Evolutionary conservation across 2,797 vertebrate genomes (phyloP).

Genomic region (Mycteria americana): DNA sequence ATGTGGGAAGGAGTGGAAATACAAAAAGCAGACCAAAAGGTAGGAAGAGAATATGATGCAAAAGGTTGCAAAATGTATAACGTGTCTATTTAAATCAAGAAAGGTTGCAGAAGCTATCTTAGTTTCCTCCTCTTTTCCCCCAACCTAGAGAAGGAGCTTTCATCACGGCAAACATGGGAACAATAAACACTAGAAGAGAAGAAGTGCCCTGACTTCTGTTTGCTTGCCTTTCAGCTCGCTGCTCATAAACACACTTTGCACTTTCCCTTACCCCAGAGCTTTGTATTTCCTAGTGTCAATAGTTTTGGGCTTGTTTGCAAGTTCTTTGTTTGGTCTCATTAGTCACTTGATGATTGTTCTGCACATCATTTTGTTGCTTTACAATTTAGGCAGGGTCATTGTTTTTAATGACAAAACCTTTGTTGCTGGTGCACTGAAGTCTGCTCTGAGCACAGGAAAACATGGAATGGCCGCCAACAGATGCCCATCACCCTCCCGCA

Average conservation of each 20-base stretch:
- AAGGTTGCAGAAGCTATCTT: not conserved
- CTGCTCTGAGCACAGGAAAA: not conserved
- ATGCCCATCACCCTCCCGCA: not conserved
- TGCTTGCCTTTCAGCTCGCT: not conserved
- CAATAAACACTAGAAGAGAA: not conserved
- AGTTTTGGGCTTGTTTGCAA: constrained; percentile 25
- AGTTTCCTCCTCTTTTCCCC: not conserved
- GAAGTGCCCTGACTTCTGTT: not conserved
- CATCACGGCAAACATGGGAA: not conserved
- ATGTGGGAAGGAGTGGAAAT: not conserved
- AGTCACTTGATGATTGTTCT: constrained; percentile 19
- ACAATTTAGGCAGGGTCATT: not conserved
- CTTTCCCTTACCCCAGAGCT: constrained; percentile 40
- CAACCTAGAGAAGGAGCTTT: not conserved
- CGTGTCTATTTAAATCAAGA: not conserved
- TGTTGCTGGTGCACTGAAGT: not conserved
- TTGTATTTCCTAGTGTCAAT: not conserved
- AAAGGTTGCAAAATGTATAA: not conserved
- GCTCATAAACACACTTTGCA: not conserved
- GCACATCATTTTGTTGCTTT: constrained; percentile 10
- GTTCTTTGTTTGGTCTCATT: constrained; percentile 25
- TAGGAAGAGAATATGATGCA: not conserved
- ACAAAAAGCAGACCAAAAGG: not conserved
- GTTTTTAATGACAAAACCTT: constrained; percentile 31
- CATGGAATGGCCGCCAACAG: not conserved